Evolutionary conservation across 2,888 invertebrate genomes (phyloP).

Genomic region (Drosophila trichaetosa): DNA sequence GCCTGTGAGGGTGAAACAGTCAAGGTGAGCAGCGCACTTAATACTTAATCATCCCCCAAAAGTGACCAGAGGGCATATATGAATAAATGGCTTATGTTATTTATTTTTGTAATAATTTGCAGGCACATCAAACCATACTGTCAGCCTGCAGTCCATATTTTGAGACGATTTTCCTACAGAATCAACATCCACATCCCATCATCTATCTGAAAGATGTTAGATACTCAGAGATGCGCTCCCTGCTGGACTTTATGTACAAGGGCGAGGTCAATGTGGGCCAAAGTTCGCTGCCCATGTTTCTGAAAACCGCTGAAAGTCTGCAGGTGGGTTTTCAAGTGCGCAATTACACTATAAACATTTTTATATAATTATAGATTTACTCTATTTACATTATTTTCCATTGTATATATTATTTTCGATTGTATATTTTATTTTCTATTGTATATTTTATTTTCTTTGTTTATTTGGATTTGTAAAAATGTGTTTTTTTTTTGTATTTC

Average conservation of each 20-base stretch:
- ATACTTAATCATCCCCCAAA: neutral
- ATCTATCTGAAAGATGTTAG: conserved; percentile 97
- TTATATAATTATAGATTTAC: neutral
- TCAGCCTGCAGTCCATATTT: conserved; percentile 98
- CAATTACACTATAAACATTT: neutral
- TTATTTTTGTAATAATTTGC: conserved; percentile 48
- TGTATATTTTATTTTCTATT: neutral
- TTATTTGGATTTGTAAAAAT: neutral
- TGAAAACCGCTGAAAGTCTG: conserved; percentile 96
- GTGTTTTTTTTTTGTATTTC: neutral
- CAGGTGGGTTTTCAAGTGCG: conserved; percentile 87
- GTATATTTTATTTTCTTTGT: neutral
- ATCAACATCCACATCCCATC: conserved; percentile 95
- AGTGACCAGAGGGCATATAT: neutral
- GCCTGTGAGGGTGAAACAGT: conserved; percentile 96
- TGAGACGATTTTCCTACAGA: conserved; percentile 95
- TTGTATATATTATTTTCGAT: neutral
- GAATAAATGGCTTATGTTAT: neutral
- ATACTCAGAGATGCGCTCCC: conserved; percentile 94
- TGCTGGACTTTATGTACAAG: conserved; percentile 97
- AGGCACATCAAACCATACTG: conserved; percentile 96
- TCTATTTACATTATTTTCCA: neutral
- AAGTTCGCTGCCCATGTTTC: conserved; percentile 94
- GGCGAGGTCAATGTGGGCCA: conserved; percentile 96
- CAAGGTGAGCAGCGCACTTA: conserved; percentile 86